Base-by-base conservation (phyloP, 1,140 invertebrate genomes). In the Goniozus legneri region DNA sequence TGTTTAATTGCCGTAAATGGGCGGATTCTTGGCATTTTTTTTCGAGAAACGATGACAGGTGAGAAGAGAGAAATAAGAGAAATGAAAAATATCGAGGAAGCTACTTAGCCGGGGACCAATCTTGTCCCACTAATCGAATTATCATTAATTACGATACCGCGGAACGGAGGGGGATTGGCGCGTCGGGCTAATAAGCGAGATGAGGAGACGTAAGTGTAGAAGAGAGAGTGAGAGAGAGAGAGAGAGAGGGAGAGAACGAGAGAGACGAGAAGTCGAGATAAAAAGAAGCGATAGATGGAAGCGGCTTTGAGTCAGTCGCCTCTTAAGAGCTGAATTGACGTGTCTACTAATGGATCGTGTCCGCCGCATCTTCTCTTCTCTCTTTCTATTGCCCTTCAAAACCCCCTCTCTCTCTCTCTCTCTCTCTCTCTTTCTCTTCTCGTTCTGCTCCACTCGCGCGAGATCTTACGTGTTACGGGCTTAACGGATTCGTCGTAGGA, bases 301-400 rank as follows among this genome's bases (percentile, higher is more conserved):
- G 59, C 58, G 57, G 56, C 57, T 64, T 72, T 69, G 64, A 67
- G 66, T 56, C 65, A 62, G 62, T 67, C 65, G 65, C 64, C 65
- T 72, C 63, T 74, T 67, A 70, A 73, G 65, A 73, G 64, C 59
- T 58, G 64, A 75, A 74, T 72, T 75, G 71, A 75, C 71, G 67
- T 72, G 69, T 71, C 70, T 69, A 75, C 73, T 76, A 76, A 76
- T 76, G 73, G 73, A 76, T 73, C 71, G 64, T 60, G 64, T 67
- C 60, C 63, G 39, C 45, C 45, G 43, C 50, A 45, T 62, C 53
- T 51, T 54, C 53, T 62, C 52, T 49, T 50, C 54, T 56, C 47
- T 54, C 55, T 45, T 58, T 47, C 52, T 18, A n/a, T 27, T 44
- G 30, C 22, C 45, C 40, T 36, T 50, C 44, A 47, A 35, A 35